Evolutionary conservation across 1,140 invertebrate genomes (phyloP).

Genomic region (Drosophila equinoxialis): DNA sequence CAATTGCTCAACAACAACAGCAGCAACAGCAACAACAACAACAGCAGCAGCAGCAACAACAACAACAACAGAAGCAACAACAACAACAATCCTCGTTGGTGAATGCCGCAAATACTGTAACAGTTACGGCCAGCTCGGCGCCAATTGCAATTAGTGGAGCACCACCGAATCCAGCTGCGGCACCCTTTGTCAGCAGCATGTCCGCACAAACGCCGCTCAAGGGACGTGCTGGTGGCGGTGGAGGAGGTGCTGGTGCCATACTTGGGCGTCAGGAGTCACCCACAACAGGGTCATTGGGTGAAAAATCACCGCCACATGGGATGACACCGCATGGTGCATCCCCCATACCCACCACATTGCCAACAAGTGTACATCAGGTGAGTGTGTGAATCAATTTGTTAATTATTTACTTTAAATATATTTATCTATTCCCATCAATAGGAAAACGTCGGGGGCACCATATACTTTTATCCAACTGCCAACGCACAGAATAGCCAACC

Average conservation of each 20-base stretch:
- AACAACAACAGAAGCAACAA: slow-evolving; percentile 33
- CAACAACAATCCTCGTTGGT: slow-evolving; percentile 50
- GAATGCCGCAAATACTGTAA: slow-evolving; percentile 26
- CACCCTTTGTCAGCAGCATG: slow-evolving; percentile 67
- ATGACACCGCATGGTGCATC: slow-evolving; percentile 79
- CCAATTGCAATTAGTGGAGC: slow-evolving; percentile 67
- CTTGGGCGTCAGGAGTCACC: slow-evolving; percentile 74
- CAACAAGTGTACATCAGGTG: slow-evolving; percentile 85
- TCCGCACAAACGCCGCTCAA: slow-evolving; percentile 73
- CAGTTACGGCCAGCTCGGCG: slow-evolving; percentile 45
- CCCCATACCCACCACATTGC: slow-evolving; percentile 76
- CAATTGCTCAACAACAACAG: slow-evolving; percentile 65
- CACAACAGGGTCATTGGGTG: slow-evolving; percentile 59
- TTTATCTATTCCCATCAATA: slow-evolving; percentile 77
- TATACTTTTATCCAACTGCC: slow-evolving; percentile 92
- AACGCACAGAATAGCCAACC: slow-evolving; percentile 80
- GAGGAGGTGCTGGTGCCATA: slow-evolving; percentile 19
- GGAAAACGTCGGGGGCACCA: slow-evolving; percentile 97
- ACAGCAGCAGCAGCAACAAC: slow-evolving; percentile 52
- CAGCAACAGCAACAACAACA: slow-evolving; percentile 61
- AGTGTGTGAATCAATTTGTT: slow-evolving; percentile 17
- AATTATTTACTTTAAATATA: background rate
- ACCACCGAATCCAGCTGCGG: slow-evolving; percentile 68
- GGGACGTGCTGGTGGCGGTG: slow-evolving; percentile 32
- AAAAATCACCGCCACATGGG: slow-evolving; percentile 76